Evolutionary conservation across 2,113 vertebrate species (phyloP).

Genomic region (Rana temporaria): DNA sequence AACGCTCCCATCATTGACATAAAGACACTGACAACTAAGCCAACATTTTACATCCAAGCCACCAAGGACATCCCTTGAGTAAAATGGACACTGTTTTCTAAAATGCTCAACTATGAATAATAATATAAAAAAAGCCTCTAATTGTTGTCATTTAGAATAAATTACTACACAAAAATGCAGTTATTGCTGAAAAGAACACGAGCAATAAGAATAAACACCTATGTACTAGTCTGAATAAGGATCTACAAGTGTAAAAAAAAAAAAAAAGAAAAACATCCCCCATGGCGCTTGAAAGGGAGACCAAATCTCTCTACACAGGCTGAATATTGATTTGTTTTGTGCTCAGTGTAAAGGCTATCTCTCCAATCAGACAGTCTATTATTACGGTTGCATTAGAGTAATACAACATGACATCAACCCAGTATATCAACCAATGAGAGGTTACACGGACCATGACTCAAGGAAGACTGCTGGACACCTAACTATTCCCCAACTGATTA

Average conservation of each 20-base stretch:
- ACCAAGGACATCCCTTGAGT: too few relatives aligned
- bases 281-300: slow-evolving; percentile 17
- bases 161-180: too few relatives aligned
- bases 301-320: slow-evolving; percentile 30
- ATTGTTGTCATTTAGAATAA: too few relatives aligned
- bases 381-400: slow-evolving; percentile 55
- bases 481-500: slow-evolving; percentile 56
- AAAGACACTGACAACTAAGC: too few relatives aligned
- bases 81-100: too few relatives aligned
- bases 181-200: too few relatives aligned
- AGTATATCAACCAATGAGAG: slow-evolving; percentile 51
- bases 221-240: background rate
- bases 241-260: background rate
- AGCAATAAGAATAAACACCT: slow-evolving; percentile 9
- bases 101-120: too few relatives aligned
- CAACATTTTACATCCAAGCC: too few relatives aligned
- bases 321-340: slow-evolving; percentile 57
- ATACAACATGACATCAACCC: slow-evolving; percentile 54
- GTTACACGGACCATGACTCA: slow-evolving; percentile 52
- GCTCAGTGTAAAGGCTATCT: slow-evolving; percentile 52
- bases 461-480: slow-evolving; percentile 48
- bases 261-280: background rate
- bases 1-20: too few relatives aligned
- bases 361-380: slow-evolving; percentile 51
- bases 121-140: too few relatives aligned